phyloP scores from a whole-genome alignment of 2,113 vertebrate species.

The Orthonyx spaldingii region DNA sequence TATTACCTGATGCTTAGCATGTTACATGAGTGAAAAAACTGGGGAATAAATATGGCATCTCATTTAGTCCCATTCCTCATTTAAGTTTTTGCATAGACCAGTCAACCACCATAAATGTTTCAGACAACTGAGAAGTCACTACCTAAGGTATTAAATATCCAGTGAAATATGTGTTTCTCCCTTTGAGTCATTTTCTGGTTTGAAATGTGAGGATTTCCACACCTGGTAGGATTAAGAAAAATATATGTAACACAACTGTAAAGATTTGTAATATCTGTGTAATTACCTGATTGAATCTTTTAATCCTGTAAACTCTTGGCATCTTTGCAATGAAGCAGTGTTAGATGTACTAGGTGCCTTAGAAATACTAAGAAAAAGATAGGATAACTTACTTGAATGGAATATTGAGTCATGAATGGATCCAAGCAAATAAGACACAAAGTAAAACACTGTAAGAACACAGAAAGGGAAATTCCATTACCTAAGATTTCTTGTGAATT shows the following conservation, averaged over 20 bases:
- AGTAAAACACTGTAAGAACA: not conserved
- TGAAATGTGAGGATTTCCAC: not conserved
- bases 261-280: not conserved
- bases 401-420: not conserved
- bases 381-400: not conserved
- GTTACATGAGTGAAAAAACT: not conserved
- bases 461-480: constrained; percentile 13
- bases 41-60: not conserved
- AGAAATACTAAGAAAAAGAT: not conserved
- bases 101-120: not conserved
- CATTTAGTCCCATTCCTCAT: not conserved
- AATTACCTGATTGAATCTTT: not conserved
- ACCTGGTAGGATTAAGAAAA: not conserved
- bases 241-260: not conserved
- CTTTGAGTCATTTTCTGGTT: not conserved
- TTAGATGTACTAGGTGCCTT: not conserved
- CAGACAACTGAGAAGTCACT: not conserved
- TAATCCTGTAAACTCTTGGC: not conserved
- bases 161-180: not conserved
- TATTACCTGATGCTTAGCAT: not conserved
- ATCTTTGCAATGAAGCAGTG: not conserved
- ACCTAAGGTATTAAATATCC: not conserved
- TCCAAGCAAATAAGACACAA: not conserved
- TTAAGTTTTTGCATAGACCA: not conserved
- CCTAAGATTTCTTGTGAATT: not conserved